Conservation (phyloP, 2,888 invertebrate genomes). For the Hydropsyche betteni region DNA sequence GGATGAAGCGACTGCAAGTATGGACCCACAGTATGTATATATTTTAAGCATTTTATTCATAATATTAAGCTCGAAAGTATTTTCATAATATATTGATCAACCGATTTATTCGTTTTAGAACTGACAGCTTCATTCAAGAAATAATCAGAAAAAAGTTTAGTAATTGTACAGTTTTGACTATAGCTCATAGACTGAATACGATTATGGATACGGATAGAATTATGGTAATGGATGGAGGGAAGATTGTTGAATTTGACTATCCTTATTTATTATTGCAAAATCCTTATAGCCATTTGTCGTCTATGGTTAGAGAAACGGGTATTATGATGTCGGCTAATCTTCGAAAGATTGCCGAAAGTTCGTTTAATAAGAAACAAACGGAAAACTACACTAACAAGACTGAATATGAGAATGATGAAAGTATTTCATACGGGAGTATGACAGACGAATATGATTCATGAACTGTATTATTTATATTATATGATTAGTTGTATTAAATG, state of each 20-base stretch:
- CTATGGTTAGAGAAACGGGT: conserved; percentile 69
- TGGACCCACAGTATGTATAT: conserved; percentile 71
- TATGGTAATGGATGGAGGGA: conserved; percentile 77
- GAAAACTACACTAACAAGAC: background rate
- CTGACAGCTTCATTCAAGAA: conserved; percentile 83
- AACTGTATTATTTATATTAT: background rate
- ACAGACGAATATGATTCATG: conserved; percentile 40
- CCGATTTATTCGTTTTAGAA: conserved; percentile 60
- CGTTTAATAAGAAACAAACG: background rate
- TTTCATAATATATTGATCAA: background rate
- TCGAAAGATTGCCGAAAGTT: conserved; percentile 8
- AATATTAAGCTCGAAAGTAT: background rate
- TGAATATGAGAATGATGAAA: conserved; percentile 33
- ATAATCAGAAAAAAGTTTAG: conserved; percentile 82
- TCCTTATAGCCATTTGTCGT: conserved; percentile 61
- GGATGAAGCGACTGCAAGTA: conserved; percentile 86
- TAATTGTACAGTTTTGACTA: conserved; percentile 86
- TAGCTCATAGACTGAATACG: conserved; percentile 85
- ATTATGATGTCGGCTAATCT: conserved; percentile 54
- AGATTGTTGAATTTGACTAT: conserved; percentile 69
- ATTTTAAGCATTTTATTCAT: background rate
- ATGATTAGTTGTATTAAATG: background rate
- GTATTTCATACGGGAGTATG: conserved; percentile 44
- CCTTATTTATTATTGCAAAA: conserved; percentile 66
- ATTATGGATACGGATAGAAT: conserved; percentile 83